Base-by-base conservation (phyloP, 2,888 invertebrate species). In the Deroplatys truncata region DNA sequence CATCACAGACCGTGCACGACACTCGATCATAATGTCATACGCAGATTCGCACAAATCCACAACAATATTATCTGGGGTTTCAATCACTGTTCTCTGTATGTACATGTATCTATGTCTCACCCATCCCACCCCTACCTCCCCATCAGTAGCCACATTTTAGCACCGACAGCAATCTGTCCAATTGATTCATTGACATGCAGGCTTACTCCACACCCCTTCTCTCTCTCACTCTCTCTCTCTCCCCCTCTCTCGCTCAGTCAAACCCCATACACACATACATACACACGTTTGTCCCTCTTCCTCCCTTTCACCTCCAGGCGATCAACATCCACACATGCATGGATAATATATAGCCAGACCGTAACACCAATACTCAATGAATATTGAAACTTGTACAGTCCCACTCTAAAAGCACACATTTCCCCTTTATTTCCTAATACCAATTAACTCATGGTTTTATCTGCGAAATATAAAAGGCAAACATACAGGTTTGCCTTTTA, bases 161-260 rank as follows among this genome's bases (percentile, higher is more conserved):
- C 90, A 90, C 88, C 90, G 90, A 90, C 90, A 90, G 90, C 90
- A 90, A 90, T 90, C 88, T 90, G 90, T 90, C 90, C 90, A 88
- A 90, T 90, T 90, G 90, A 90, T 90, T 90, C 90, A 90, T 90
- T 88, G 90, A 90, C 88, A 88, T 89, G 84, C 88, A 84, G 87
- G 87, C 87, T 87, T 83, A 83, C 87, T 56, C 82, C 35, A 87
- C 25, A 82, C 35, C 87, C 72, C 87, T 82, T 88, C 88, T 84
- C 84, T 56, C 72, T 20, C 8, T 35, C 35, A n/a, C n/a, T 35
- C 35, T 43, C 84, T 29, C 89, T 5, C 89, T 28, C 88, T 29
- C 8, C 1, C 35, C 13, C 43, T 43, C 84, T 72, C 89, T 7
- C 89, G 43, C 84, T 84, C 84, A 28, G 82, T 25, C 85, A 82